phyloP scores from a whole-genome alignment of 2,113 vertebrate species.

The Genyomyrus donnyi region DNA sequence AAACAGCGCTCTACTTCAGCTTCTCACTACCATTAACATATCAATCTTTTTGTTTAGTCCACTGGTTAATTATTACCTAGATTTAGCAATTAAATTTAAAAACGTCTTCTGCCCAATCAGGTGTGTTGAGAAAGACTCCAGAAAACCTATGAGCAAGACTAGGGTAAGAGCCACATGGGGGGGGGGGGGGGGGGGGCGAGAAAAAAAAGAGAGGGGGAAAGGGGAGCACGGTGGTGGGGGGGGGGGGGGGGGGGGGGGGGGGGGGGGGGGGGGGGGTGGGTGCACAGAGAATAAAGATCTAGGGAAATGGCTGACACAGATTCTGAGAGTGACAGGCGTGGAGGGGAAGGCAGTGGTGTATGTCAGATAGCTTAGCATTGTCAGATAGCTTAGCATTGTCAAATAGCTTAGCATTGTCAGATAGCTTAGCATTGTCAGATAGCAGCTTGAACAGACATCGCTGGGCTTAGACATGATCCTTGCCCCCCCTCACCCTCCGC shows the following conservation, averaged over 20 bases:
- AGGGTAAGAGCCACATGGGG: neutral
- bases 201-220: too few relatives aligned
- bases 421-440: neutral
- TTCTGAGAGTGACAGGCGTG: neutral
- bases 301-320: neutral
- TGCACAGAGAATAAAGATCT: neutral
- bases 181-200: neutral
- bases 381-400: neutral
- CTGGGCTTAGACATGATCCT: neutral
- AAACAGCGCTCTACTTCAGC: neutral
- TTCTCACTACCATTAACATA: neutral
- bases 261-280: neutral
- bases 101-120: neutral
- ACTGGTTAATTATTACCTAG: neutral
- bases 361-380: neutral
- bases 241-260: neutral
- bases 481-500: constrained; percentile 75
- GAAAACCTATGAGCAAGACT: neutral
- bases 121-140: neutral
- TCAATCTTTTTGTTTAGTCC: neutral
- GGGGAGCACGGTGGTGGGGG: too few relatives aligned
- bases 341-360: neutral
- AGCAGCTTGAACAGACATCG: neutral
- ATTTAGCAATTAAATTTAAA: neutral
- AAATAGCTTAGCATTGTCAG: neutral